These are phyloP conservation scores for Cygnus olor DNA, from an alignment of 2,797 vertebrate species.

Conservation along the genomic window DNA sequence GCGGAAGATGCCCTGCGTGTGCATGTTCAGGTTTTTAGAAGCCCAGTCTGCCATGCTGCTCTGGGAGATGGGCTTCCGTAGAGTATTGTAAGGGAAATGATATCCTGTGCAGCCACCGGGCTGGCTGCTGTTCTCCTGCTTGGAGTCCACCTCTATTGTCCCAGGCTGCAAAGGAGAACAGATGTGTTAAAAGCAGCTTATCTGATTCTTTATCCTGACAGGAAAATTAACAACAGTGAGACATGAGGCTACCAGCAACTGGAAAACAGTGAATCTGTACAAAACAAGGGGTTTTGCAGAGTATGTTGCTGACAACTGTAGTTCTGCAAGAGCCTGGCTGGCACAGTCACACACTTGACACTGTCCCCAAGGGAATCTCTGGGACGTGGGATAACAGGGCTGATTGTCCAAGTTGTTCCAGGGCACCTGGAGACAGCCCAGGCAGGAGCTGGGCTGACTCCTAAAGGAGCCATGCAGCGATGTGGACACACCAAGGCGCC, in stretches of 20 bases:
- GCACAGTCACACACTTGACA: neutral
- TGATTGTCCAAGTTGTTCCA: neutral
- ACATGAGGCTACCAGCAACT: neutral
- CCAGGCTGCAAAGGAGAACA: constrained; percentile 75
- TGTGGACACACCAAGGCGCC: neutral
- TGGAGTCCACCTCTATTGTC: constrained; percentile 79
- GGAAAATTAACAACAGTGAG: neutral
- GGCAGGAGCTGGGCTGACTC: neutral
- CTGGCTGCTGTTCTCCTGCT: constrained; percentile 79
- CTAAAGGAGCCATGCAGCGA: neutral
- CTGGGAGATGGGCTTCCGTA: constrained; percentile 83
- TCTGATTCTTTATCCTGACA: neutral
- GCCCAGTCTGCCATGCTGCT: constrained; percentile 92
- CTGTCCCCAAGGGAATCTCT: neutral
- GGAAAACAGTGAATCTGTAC: neutral
- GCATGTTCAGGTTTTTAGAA: constrained; percentile 92
- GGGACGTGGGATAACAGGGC: neutral
- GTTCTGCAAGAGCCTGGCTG: neutral
- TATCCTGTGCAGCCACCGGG: constrained; percentile 59
- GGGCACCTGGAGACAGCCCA: neutral
- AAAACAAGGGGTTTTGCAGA: neutral
- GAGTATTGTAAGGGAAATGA: constrained; percentile 83
- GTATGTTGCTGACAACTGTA: neutral
- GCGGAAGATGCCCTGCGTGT: constrained; percentile 91
- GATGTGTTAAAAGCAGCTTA: neutral